Evolutionary conservation across 2,113 vertebrate species (phyloP).

Genomic region (Glaucomys volans): DNA sequence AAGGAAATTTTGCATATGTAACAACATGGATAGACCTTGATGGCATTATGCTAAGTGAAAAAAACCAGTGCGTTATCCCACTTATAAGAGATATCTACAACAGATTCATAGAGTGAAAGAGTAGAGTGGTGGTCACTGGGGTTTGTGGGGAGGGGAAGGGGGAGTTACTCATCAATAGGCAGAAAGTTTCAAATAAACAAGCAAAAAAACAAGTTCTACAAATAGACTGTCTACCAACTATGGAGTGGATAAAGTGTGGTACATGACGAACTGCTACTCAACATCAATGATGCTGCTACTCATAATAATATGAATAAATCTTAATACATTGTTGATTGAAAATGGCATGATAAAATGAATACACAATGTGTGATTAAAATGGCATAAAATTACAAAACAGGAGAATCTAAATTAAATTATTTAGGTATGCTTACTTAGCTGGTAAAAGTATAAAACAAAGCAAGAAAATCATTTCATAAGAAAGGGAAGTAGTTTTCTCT

Average conservation of each 20-base stretch:
- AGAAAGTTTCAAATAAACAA: not conserved
- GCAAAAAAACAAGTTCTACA: not conserved
- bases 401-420: not conserved
- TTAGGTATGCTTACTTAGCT: not conserved
- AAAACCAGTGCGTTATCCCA: not conserved
- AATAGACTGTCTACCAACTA: not conserved
- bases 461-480: not conserved
- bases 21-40: not conserved
- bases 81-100: not conserved
- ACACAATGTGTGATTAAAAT: not conserved
- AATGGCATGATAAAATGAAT: not conserved
- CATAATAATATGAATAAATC: not conserved
- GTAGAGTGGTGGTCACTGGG: too few species aligned
- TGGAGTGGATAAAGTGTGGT: not conserved
- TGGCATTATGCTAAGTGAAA: not conserved
- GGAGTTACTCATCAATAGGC: not conserved
- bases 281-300: not conserved
- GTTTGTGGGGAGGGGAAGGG: not conserved
- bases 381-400: not conserved
- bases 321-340: not conserved
- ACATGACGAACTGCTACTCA: not conserved
- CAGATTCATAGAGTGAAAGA: not conserved
- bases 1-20: not conserved
- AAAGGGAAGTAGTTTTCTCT: not conserved
- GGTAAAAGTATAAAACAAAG: not conserved